Evolutionary conservation across 2,888 invertebrate species (phyloP).

Genomic region (Heliothis peltigera): DNA sequence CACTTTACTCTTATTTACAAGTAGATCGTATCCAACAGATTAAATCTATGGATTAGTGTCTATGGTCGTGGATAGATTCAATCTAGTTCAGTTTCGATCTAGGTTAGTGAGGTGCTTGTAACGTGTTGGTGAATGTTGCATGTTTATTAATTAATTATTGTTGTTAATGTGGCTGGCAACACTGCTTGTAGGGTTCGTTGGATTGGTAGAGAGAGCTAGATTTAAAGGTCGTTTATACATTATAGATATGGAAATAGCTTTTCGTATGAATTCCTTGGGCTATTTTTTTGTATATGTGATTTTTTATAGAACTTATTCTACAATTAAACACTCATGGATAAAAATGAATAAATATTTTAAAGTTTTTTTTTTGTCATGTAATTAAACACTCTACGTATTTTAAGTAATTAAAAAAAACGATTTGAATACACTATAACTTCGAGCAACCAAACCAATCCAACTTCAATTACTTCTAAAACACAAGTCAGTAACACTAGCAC

Average conservation of each 20-base stretch:
- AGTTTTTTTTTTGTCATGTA: too few relatives aligned
- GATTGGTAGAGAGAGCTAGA: neutral
- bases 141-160: slow-evolving; percentile 47
- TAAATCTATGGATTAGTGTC: slow-evolving; percentile 39
- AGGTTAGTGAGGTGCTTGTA: slow-evolving; percentile 43
- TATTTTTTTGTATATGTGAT: too few relatives aligned
- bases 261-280: too few relatives aligned
- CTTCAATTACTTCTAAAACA: neutral
- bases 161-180: slow-evolving; percentile 38
- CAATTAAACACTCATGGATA: too few relatives aligned
- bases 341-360: too few relatives aligned
- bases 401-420: too few relatives aligned
- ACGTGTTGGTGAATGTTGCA: slow-evolving; percentile 34
- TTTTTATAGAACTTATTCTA: too few relatives aligned
- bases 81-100: slow-evolving; percentile 33
- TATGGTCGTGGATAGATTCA: slow-evolving; percentile 13
- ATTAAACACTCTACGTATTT: too few relatives aligned
- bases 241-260: neutral
- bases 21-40: slow-evolving; percentile 44
- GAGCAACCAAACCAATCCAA: neutral
- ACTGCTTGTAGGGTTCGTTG: slow-evolving; percentile 9
- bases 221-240: neutral
- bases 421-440: too few relatives aligned
- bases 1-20: slow-evolving; percentile 33
- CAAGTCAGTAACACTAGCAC: neutral